These are phyloP conservation scores for Chinchilla lanigera DNA, from an alignment of 2,113 vertebrate genomes.

Conservation along the genomic window DNA sequence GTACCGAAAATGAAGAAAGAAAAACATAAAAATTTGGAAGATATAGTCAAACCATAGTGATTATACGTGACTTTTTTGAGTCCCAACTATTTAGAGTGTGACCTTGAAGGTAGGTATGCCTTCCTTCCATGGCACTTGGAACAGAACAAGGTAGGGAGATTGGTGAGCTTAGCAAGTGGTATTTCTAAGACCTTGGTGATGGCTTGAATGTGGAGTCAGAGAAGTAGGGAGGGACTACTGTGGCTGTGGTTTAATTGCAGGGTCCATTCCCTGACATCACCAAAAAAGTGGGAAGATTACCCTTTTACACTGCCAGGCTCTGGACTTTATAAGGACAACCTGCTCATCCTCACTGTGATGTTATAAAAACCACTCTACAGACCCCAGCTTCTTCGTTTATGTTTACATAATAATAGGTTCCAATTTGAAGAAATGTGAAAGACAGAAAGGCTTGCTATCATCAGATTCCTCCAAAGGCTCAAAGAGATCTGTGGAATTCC, in stretches of 20 bases:
- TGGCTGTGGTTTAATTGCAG: neutral
- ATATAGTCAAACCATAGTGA: neutral
- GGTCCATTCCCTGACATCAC: neutral
- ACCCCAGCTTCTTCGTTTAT: neutral
- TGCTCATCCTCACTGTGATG: neutral
- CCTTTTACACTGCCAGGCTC: neutral
- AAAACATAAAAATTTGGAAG: neutral
- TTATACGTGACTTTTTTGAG: neutral
- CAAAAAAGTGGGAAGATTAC: neutral
- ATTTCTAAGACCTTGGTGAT: neutral
- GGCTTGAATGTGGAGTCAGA: neutral
- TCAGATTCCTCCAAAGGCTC: constrained; percentile 13
- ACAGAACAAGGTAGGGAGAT: neutral
- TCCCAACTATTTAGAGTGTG: neutral
- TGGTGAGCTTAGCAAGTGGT: neutral
- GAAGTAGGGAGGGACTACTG: neutral
- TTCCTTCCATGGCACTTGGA: neutral
- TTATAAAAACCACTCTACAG: neutral
- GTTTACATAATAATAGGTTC: neutral
- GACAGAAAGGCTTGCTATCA: neutral
- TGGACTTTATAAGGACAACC: neutral
- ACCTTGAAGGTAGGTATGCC: neutral
- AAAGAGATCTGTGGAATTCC: constrained; percentile 52
- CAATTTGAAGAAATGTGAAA: constrained; percentile 14
- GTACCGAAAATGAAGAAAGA: too few species aligned